Evolutionary conservation across 1,140 invertebrate species (phyloP), one percentile per base, ranked within the genome.

Genomic region (Pachyrhynchus sulphureomaculatus): DNA sequence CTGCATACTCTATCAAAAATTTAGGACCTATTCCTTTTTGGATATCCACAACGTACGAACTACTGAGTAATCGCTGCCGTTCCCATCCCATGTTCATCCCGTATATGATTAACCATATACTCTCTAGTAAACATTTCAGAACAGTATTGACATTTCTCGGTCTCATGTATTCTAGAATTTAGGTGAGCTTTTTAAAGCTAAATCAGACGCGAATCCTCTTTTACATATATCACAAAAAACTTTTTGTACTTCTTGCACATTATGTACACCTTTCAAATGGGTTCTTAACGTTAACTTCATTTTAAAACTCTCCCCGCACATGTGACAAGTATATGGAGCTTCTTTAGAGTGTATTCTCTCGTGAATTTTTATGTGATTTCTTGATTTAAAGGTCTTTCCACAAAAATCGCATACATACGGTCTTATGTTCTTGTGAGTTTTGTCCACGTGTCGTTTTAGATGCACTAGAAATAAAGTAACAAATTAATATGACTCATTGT

Each of bases 281-380:
- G 51, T 41, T 10, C 51, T 34, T 26, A 54, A 29, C 10, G 51
- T 54, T 20, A 54, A 26, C 20, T 54, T 54, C 51, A 54, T 41
- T 20, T 54, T 54, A 26, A 54, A 54, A 54, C 51, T 39, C 4
- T 54, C 51, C 13, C 51, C 51, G 23, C 51, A 54, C 51, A 54
- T 54, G 18, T 54, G 18, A 23, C 51, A 54, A 15, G 5, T 54
- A 41, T 41, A 54, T 4, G 51, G 51, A 32, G 51, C 37, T 20
- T 54, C 51, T 24, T 41, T 54, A 20, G 51, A 54, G 23, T 54
- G 51, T n/a, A 54, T 54, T 23, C 51, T 39, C 26, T 54, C 37
- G 36, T 54, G 51, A 20, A 54, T 54, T 32, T 54, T 54, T 4
- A 54, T 41, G 24, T 54, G 51, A 20, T 54, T 54, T 41, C 39